These are phyloP conservation scores for Oreochromis grahami DNA, from an alignment of 2,797 vertebrate species.

Conservation along the genomic window DNA sequence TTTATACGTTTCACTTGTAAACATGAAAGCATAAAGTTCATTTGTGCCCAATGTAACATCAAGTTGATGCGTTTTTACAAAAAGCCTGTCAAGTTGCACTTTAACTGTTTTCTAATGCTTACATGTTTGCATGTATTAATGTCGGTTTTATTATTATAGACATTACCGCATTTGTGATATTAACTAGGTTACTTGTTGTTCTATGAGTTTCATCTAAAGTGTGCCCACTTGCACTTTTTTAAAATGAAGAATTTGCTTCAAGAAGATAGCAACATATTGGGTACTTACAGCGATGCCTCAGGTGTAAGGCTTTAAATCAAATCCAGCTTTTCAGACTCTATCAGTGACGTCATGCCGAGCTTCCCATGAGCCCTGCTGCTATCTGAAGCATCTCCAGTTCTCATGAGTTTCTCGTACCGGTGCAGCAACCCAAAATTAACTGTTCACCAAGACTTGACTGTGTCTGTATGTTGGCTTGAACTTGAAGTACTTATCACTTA, in stretches of 20 bases:
- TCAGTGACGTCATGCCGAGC: neutral
- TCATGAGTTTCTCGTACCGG: neutral
- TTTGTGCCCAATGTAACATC: conserved; percentile 1
- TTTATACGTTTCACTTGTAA: conserved; percentile 24
- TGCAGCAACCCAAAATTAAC: neutral
- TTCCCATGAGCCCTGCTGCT: conserved; percentile 23
- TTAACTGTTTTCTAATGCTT: neutral
- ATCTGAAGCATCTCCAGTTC: conserved; percentile 13
- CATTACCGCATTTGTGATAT: neutral
- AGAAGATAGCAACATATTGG: neutral
- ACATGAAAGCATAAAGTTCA: conserved; percentile 25
- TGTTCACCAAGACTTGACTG: neutral
- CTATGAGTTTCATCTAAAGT: neutral
- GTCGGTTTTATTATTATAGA: neutral
- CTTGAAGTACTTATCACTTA: neutral
- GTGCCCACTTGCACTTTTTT: neutral
- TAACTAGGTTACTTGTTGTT: neutral
- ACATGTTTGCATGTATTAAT: neutral
- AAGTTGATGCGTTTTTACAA: conserved; percentile 1
- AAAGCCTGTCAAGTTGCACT: neutral
- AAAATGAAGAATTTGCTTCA: neutral
- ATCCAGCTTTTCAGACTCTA: neutral
- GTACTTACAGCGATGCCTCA: neutral
- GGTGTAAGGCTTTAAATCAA: neutral
- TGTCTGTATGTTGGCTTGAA: neutral